Conservation (phyloP, 2,888 invertebrate genomes). For the Tipula confusa region DNA sequence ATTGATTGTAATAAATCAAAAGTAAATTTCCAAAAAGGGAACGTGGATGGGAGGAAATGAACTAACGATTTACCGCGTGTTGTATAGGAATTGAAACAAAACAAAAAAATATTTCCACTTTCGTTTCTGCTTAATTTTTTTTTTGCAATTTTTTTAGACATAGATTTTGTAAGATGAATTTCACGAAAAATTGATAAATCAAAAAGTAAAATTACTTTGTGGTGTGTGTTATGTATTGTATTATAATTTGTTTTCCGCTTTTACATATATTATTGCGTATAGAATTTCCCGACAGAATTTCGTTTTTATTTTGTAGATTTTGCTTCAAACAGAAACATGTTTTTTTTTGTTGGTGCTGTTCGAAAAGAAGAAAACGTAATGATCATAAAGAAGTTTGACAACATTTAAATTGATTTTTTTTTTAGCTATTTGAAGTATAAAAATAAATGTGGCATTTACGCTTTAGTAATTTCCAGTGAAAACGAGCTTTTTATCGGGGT, state of each 20-base stretch:
- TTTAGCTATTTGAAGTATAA: not conserved
- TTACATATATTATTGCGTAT: not conserved
- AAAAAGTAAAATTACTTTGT: not conserved
- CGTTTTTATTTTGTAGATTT: not conserved
- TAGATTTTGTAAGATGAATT: not conserved
- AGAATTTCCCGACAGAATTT: not conserved
- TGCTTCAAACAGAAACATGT: not conserved
- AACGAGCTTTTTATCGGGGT: not conserved
- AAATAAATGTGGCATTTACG: not conserved
- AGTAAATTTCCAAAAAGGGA: not conserved
- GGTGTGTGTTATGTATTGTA: not conserved
- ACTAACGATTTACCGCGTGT: not conserved
- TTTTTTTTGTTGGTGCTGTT: not conserved
- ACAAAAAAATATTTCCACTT: not conserved
- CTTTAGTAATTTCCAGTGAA: not conserved
- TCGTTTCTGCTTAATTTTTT: not conserved
- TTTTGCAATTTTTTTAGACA: not conserved
- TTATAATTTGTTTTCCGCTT: not conserved
- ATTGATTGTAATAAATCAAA: not conserved
- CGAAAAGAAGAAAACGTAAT: not conserved
- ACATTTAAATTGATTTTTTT: conserved; percentile 20
- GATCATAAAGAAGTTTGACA: conserved; percentile 12
- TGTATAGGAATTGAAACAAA: not conserved
- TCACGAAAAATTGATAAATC: not conserved
- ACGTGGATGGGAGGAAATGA: not conserved